Evolutionary conservation across 2,797 vertebrate species (phyloP).

Genomic region (Ctenopoma kingsleyae): DNA sequence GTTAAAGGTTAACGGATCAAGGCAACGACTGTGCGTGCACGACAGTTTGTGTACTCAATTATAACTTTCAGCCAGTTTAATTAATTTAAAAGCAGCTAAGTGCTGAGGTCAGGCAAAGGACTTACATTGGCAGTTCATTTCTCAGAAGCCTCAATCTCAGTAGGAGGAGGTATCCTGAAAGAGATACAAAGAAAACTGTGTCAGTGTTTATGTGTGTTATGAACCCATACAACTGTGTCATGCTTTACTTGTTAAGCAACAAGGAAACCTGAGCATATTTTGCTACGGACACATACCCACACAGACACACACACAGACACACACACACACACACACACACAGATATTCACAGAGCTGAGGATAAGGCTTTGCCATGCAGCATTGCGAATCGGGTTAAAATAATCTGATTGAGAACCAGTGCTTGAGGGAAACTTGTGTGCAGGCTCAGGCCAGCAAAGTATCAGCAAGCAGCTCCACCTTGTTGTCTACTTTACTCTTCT

Average conservation of each 20-base stretch:
- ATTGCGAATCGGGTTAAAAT: slow-evolving; percentile 56
- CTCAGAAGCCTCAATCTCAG: slow-evolving; percentile 54
- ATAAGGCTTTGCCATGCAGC: slow-evolving; percentile 49
- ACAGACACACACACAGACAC: no score
- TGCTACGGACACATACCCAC: slow-evolving; percentile 23
- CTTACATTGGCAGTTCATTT: slow-evolving; percentile 81
- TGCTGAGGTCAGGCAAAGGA: slow-evolving; percentile 53
- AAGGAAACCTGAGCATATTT: slow-evolving; percentile 35
- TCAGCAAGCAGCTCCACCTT: slow-evolving; percentile 62
- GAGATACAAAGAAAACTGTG: slow-evolving; percentile 48
- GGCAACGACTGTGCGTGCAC: slow-evolving; percentile 1
- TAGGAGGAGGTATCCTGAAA: slow-evolving; percentile 67
- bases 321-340: slow-evolving; percentile 8
- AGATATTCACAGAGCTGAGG: slow-evolving; percentile 3
- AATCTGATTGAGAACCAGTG: slow-evolving; percentile 59
- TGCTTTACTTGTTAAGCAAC: slow-evolving; percentile 41
- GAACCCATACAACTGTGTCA: slow-evolving; percentile 26
- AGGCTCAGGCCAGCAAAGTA: slow-evolving; percentile 45
- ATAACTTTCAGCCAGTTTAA: slow-evolving; percentile 42
- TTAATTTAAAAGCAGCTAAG: slow-evolving; percentile 57
- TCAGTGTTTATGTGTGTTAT: slow-evolving; percentile 50
- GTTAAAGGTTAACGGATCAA: slow-evolving; percentile 30
- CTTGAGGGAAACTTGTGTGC: slow-evolving; percentile 55
- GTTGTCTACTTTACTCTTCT: slow-evolving; percentile 46
- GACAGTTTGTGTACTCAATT: slow-evolving; percentile 41